A percentile compares a stretch with the other conserved stretches of the same genome.
Conservation (phyloP, 2,888 invertebrate genomes). For the Ochropacha duplaris region DNA sequence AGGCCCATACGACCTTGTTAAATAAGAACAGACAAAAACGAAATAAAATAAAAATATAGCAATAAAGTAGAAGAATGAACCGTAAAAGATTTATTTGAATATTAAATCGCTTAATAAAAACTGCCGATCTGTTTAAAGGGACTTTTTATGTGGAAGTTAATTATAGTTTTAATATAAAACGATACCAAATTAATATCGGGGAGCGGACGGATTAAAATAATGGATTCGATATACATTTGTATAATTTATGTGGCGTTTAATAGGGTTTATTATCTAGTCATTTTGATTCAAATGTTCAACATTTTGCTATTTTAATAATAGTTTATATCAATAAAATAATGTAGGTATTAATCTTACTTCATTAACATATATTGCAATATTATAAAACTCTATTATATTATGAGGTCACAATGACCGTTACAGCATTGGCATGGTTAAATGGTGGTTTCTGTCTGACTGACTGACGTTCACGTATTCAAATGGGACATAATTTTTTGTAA, state of each 20-base stretch:
- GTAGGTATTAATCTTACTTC: too few species aligned
- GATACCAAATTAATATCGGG: constrained; percentile 73
- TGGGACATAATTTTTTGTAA: too few species aligned
- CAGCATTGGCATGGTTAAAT: too few species aligned
- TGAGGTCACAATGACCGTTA: not conserved
- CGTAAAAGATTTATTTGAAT: constrained; percentile 68
- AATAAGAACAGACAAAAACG: constrained; percentile 27
- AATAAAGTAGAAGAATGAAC: constrained; percentile 65
- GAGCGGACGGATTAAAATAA: constrained; percentile 68
- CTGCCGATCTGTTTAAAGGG: constrained; percentile 63
- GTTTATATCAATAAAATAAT: too few species aligned
- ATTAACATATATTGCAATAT: too few species aligned
- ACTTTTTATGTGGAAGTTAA: constrained; percentile 73
- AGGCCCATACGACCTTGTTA: constrained; percentile 16
- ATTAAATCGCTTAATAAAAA: constrained; percentile 68
- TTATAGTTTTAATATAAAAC: constrained; percentile 77
- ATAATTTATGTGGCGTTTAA: constrained; percentile 71
- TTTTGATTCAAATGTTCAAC: constrained; percentile 34
- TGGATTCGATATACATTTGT: constrained; percentile 73
- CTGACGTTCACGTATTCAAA: too few species aligned
- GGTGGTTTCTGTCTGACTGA: too few species aligned
- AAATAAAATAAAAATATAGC: constrained; percentile 42
- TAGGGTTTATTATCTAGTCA: constrained; percentile 59
- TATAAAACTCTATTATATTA: too few species aligned
- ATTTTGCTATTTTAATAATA: not conserved